phyloP scores from a whole-genome alignment of 1,140 invertebrate genomes.

The Dendrolimus kikuchii region DNA sequence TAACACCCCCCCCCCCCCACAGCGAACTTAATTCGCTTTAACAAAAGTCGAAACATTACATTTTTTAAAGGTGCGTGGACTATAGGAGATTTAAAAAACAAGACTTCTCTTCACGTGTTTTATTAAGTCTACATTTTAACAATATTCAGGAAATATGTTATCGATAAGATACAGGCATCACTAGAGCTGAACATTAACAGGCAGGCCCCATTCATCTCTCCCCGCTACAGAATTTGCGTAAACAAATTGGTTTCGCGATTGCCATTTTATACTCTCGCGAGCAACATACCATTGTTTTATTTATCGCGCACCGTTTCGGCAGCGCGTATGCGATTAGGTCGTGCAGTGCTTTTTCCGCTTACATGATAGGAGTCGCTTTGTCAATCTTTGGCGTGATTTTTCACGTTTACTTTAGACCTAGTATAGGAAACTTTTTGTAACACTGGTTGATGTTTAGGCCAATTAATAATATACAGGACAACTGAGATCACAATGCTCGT shows the following conservation, averaged over 20 bases:
- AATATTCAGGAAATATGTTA: background rate
- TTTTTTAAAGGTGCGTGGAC: too few relatives aligned
- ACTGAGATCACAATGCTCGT: too few relatives aligned
- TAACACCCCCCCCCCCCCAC: too few relatives aligned
- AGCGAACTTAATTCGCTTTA: too few relatives aligned
- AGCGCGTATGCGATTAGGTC: slow-evolving; percentile 58
- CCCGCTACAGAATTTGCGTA: slow-evolving; percentile 70
- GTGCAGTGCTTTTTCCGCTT: slow-evolving; percentile 60
- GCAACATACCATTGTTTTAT: slow-evolving; percentile 68
- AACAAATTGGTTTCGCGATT: slow-evolving; percentile 72
- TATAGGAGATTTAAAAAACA: too few relatives aligned
- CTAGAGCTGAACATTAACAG: slow-evolving; percentile 30
- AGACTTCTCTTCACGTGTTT: too few relatives aligned
- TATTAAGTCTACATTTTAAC: too few relatives aligned
- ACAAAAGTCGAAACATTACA: too few relatives aligned
- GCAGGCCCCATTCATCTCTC: slow-evolving; percentile 61
- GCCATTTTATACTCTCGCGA: slow-evolving; percentile 68
- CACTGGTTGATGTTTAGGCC: too few relatives aligned
- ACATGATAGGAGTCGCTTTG: slow-evolving; percentile 57
- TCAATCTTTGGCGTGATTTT: slow-evolving; percentile 36
- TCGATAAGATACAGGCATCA: slow-evolving; percentile 28
- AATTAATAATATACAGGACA: too few relatives aligned
- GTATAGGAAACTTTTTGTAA: background rate
- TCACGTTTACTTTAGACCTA: background rate
- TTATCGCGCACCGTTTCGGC: slow-evolving; percentile 65